Percentiles rank a stretch among this genome's conserved stretches.
Evolutionary conservation across 2,888 invertebrate species (phyloP).

Genomic region (Perizoma flavofasciatum): DNA sequence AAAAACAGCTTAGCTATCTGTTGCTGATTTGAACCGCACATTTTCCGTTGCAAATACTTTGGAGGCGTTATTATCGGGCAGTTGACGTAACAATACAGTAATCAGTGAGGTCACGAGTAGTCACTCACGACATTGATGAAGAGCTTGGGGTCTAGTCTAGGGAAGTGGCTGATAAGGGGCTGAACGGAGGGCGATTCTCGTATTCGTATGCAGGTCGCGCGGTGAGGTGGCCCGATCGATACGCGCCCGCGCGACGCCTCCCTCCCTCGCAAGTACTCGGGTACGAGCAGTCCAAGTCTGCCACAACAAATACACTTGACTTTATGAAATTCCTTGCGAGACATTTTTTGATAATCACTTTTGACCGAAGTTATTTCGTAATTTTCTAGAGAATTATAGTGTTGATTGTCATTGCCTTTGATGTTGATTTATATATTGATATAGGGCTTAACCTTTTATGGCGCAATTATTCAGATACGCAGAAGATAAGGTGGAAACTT

Average conservation of each 20-base stretch:
- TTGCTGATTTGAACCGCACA: slow-evolving; percentile 8
- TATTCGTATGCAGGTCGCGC: slow-evolving; percentile 81
- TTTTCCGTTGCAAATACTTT: slow-evolving; percentile 11
- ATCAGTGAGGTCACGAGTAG: slow-evolving; percentile 56
- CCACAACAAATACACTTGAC: slow-evolving; percentile 64
- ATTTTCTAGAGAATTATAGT: no score
- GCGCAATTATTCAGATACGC: slow-evolving; percentile 57
- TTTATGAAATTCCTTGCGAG: slow-evolving; percentile 57
- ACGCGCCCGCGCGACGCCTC: slow-evolving; percentile 80
- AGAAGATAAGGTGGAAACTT: no score
- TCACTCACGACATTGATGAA: slow-evolving; percentile 61
- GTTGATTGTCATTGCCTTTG: no score
- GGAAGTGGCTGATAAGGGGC: slow-evolving; percentile 74
- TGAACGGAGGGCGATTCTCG: slow-evolving; percentile 73
- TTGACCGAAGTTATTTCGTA: slow-evolving; percentile 5
- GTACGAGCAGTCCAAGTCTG: slow-evolving; percentile 60
- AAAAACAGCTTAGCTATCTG: slow-evolving; percentile 15
- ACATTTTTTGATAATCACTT: slow-evolving; percentile 25
- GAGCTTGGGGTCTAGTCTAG: slow-evolving; percentile 65
- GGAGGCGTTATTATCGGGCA: slow-evolving; percentile 24
- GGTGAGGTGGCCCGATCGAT: slow-evolving; percentile 73
- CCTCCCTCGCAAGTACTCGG: slow-evolving; percentile 53
- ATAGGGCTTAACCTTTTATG: slow-evolving; percentile 20
- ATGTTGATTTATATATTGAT: no score
- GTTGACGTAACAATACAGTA: slow-evolving; percentile 52